phyloP scores from a whole-genome alignment of 2,113 vertebrate genomes.

The Carettochelys insculpta region DNA sequence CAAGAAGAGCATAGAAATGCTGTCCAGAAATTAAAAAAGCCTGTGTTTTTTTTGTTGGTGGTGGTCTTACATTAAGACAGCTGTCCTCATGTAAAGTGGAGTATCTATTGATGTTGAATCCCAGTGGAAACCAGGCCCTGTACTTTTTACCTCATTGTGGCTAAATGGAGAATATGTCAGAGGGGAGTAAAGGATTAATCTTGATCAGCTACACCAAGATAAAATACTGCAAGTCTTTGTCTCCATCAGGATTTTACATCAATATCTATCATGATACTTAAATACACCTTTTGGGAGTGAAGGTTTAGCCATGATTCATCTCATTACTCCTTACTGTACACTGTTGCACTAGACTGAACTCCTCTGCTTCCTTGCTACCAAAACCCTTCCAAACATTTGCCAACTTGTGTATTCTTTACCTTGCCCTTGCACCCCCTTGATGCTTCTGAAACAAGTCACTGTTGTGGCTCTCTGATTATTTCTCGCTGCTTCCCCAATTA shows the following conservation, averaged over 20 bases:
- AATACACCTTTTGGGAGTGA: background rate
- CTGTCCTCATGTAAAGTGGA: background rate
- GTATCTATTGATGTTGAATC: background rate
- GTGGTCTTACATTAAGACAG: background rate
- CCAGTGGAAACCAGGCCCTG: background rate
- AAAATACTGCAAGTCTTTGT: background rate
- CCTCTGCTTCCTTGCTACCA: background rate
- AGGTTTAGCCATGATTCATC: background rate
- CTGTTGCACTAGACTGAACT: background rate
- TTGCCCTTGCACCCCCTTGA: background rate
- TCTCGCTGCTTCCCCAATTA: background rate
- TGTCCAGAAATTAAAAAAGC: too few species aligned
- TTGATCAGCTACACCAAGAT: rapidly evolving
- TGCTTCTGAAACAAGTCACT: background rate
- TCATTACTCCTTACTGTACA: background rate
- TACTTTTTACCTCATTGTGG: background rate
- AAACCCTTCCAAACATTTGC: background rate
- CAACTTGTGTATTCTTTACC: background rate
- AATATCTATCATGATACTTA: background rate
- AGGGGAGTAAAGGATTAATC: background rate
- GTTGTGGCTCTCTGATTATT: background rate
- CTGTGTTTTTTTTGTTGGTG: too few species aligned
- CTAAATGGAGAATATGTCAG: background rate
- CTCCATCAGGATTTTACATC: background rate
- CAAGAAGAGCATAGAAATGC: too few species aligned